Conservation (phyloP, 64 coral and sea anemone species). For the Montipora foliosa region DNA sequence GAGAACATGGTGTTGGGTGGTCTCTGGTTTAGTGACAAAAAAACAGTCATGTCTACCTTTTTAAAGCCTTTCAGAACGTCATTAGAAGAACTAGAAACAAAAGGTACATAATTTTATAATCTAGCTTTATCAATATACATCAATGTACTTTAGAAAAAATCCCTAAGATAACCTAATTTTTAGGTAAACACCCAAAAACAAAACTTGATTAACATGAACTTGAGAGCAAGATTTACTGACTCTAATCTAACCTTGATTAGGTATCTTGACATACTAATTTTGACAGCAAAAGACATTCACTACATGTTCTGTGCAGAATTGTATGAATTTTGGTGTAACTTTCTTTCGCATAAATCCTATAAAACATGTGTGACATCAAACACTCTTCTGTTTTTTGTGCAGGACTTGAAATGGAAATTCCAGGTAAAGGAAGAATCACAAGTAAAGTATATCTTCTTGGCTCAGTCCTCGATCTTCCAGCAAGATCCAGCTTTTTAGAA, state of each 20-base stretch:
- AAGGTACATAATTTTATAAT: neutral
- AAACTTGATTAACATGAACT: neutral
- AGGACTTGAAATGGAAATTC: no score
- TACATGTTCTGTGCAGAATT: slow-evolving; percentile 1
- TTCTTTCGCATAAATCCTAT: neutral
- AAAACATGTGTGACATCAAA: slow-evolving; percentile 1
- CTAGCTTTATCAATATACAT: neutral
- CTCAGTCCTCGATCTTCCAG: no score
- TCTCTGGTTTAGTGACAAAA: neutral
- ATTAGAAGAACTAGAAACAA: no score
- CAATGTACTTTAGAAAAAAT: neutral
- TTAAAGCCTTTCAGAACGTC: no score
- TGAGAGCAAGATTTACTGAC: slow-evolving; percentile 1
- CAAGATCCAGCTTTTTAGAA: no score
- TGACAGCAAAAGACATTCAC: neutral
- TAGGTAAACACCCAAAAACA: neutral
- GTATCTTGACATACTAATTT: neutral
- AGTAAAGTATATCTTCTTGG: no score
- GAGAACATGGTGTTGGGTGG: no score
- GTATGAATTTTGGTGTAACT: slow-evolving; percentile 1
- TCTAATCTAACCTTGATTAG: neutral
- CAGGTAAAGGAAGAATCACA: no score
- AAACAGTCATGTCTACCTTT: no score
- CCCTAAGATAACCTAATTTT: neutral
- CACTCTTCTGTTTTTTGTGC: neutral